Conservation (phyloP, 2,888 invertebrate genomes). For the Synanthedon formicaeformis region DNA sequence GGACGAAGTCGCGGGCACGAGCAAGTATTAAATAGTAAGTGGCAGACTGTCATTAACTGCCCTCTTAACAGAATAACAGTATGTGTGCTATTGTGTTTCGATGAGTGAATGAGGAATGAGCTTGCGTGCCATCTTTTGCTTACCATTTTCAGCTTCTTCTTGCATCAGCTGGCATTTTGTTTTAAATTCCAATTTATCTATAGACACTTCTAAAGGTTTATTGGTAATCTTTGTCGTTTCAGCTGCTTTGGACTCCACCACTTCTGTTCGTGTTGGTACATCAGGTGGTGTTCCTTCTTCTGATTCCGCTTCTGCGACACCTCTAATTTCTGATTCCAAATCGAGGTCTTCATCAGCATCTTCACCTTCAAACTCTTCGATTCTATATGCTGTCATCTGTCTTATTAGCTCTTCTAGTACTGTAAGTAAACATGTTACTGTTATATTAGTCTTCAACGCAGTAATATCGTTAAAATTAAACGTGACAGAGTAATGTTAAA, state of each 20-base stretch:
- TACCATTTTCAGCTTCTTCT: constrained; percentile 51
- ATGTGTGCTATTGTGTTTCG: no score
- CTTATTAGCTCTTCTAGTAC: constrained; percentile 78
- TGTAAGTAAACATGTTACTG: constrained; percentile 19
- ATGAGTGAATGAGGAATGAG: no score
- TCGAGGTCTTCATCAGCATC: constrained; percentile 56
- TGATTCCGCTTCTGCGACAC: constrained; percentile 9
- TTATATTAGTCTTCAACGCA: neutral
- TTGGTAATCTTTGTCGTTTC: constrained; percentile 34
- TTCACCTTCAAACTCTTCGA: constrained; percentile 62
- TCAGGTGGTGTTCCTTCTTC: constrained; percentile 21
- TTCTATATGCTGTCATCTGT: constrained; percentile 71
- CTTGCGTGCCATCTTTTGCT: constrained; percentile 4
- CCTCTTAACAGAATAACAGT: no score
- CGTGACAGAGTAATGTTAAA: no score
- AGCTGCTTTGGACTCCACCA: constrained; percentile 42
- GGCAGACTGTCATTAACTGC: no score
- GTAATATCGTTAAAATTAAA: neutral
- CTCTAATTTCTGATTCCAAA: constrained; percentile 2
- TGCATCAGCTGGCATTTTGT: constrained; percentile 71
- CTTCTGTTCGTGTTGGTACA: constrained; percentile 32
- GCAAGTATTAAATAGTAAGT: no score
- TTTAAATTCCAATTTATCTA: constrained; percentile 40
- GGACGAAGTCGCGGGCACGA: no score
- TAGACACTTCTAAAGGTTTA: constrained; percentile 31